Evolutionary conservation across 2,113 vertebrate genomes (phyloP), one percentile per base, ranked within the genome.

Genomic region (Bucco capensis): DNA sequence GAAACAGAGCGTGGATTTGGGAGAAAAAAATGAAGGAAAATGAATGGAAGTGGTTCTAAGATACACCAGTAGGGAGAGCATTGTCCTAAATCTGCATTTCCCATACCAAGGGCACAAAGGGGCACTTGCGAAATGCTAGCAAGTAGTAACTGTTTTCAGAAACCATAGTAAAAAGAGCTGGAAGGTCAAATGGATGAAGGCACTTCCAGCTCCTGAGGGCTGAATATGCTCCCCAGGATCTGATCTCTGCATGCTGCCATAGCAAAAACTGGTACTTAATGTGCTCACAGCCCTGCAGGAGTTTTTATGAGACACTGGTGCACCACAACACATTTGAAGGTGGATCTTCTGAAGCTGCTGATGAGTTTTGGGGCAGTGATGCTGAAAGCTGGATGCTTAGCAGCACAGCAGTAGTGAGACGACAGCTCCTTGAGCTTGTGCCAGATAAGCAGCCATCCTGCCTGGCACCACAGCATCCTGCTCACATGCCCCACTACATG

Each of bases 391-490:
- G 82, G 75, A 27, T 65, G 78, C 33, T 96, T 95, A 96, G 75
- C 88, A 84, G 17, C 28, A 25, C 0, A 0, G 28, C 2, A 1
- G 13, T 1, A 1, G 33, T 0, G 4, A 95, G 82, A 53, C 0
- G 92, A 96, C 95, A 94, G 95, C 46, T 95, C 67, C 49, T 66
- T 94, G 94, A 85, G 85, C 25, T 79, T 13, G 38, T 92, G 95
- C 94, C 95, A 95, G 70, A 44, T 0, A 3, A 87, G 84, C 85
- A 89, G 82, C 56, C 53, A 38, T 23, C 57, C 90, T 31, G 31
- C 90, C 79, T 92, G 88, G 88, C 61, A 37, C 31, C 0, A 0
- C 44, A 60, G 27, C 6, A 8, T 75, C 81, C 71, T 1, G 1
- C 49, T 64, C 40, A 7, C 0, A 0, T 65, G 64, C 33, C 58